These are phyloP conservation scores for Tenebrio molitor DNA, from an alignment of 1,140 invertebrate genomes.

Conservation along the genomic window DNA sequence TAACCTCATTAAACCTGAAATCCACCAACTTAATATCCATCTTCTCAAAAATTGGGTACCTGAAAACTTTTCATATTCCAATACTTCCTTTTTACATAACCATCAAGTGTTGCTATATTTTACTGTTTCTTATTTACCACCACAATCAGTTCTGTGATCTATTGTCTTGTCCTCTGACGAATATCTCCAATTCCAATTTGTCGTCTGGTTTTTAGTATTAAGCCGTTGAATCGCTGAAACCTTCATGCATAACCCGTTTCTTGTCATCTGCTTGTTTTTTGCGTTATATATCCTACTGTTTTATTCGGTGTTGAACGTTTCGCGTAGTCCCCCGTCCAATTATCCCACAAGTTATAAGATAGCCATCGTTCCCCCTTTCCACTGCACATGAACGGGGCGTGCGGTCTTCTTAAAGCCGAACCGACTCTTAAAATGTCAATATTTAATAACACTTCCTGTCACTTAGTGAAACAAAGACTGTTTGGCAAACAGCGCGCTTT, in stretches of 20 bases:
- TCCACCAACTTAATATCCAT: too few species aligned
- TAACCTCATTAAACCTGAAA: too few species aligned
- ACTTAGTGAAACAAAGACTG: constrained; percentile 14
- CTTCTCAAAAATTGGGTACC: too few species aligned
- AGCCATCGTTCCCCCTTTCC: neutral
- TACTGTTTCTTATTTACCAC: neutral
- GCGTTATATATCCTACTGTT: constrained; percentile 26
- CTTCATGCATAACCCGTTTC: constrained; percentile 16
- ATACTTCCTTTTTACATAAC: too few species aligned
- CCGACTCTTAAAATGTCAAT: constrained; percentile 47
- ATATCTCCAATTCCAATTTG: constrained; percentile 2
- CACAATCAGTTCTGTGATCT: neutral
- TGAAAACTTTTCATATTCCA: too few species aligned
- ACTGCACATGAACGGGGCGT: neutral
- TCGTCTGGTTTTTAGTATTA: neutral
- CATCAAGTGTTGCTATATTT: too few species aligned
- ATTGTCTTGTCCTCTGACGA: neutral
- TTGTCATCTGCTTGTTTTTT: constrained; percentile 42
- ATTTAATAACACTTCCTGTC: constrained; percentile 56
- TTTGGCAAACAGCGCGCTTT: constrained; percentile 9
- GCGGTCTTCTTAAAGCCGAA: constrained; percentile 11
- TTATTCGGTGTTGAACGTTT: constrained; percentile 28
- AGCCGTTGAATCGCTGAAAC: neutral
- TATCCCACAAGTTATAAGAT: constrained; percentile 5
- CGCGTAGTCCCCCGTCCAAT: constrained; percentile 1